A percentile compares a stretch with the other conserved stretches of the same genome.
phyloP scores from a whole-genome alignment of 2,888 invertebrate species.

The Girardia tigrina region DNA sequence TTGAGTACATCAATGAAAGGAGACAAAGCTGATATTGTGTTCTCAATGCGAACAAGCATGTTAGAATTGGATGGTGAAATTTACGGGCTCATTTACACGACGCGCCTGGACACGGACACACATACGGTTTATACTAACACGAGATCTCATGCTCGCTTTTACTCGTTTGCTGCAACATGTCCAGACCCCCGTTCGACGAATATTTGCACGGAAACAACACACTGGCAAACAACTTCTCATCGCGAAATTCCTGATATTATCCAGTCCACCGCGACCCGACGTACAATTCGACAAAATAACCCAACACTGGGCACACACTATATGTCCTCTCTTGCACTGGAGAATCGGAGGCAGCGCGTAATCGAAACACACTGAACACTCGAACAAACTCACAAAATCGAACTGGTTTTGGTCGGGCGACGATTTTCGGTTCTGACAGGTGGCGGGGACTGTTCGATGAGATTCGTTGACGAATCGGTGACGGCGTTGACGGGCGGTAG shows the following conservation, averaged over 20 bases:
- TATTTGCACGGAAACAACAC: slow-evolving; percentile 98
- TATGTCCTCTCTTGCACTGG: slow-evolving; percentile 93
- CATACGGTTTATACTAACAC: too few species aligned
- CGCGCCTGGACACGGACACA: too few species aligned
- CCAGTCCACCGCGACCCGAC: slow-evolving; percentile 87
- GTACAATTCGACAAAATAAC: slow-evolving; percentile 93
- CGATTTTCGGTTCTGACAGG: too few species aligned
- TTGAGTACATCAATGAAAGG: too few species aligned
- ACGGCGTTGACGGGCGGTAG: too few species aligned
- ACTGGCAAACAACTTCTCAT: slow-evolving; percentile 96
- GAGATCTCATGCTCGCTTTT: slow-evolving; percentile 95
- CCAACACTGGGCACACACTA: slow-evolving; percentile 89
- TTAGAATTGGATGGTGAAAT: too few species aligned
- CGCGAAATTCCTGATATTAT: slow-evolving; percentile 88
- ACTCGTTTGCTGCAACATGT: slow-evolving; percentile 80
- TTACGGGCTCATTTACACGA: too few species aligned
- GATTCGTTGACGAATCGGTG: too few species aligned
- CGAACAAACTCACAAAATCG: slow-evolving; percentile 52
- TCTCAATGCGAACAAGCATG: too few species aligned
- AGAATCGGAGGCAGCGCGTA: slow-evolving; percentile 95
- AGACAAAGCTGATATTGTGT: too few species aligned
- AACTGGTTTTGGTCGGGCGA: too few species aligned
- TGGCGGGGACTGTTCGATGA: too few species aligned
- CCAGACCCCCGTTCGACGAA: slow-evolving; percentile 80
- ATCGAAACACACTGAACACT: slow-evolving; percentile 78